Percentiles rank a stretch among this genome's conserved stretches.
phyloP scores from a whole-genome alignment of 92 coral and sea anemone species.

The Phenganax stokvisi region DNA sequence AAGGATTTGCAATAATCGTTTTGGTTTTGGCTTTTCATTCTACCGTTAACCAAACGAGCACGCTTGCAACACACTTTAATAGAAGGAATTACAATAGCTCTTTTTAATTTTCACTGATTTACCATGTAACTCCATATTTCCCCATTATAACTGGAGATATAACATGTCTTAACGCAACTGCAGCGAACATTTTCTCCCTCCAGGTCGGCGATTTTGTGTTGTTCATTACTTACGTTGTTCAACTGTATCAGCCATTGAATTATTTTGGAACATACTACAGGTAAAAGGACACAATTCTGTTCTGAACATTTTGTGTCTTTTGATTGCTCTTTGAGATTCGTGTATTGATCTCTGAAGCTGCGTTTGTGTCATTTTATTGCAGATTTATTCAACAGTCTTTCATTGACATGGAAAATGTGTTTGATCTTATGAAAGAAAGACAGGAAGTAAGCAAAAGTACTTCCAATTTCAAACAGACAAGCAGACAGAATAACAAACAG shows the following conservation, averaged over 20 bases:
- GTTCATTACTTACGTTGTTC: conserved; percentile 76
- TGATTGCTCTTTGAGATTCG: background rate
- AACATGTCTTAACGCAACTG: background rate
- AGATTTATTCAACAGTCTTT: conserved; percentile 93
- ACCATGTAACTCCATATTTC: too few relatives aligned
- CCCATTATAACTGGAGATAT: too few relatives aligned
- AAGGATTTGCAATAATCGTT: too few relatives aligned
- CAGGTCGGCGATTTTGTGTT: conserved; percentile 96
- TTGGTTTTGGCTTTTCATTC: too few relatives aligned
- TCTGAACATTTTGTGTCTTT: too few relatives aligned
- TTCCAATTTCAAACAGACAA: too few relatives aligned
- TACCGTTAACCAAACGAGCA: too few relatives aligned
- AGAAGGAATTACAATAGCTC: too few relatives aligned
- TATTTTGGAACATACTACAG: conserved; percentile 95
- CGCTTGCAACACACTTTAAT: too few relatives aligned
- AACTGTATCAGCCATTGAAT: conserved; percentile 84
- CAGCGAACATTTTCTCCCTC: background rate
- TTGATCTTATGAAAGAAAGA: conserved; percentile 77
- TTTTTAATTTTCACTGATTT: too few relatives aligned
- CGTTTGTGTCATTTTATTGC: background rate
- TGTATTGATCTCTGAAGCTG: background rate
- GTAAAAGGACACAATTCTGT: conserved; percentile 38
- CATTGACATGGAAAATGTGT: conserved; percentile 99
- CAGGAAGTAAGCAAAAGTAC: conserved; percentile 59
- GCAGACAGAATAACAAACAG: too few relatives aligned